phyloP scores from a whole-genome alignment of 2,888 invertebrate species.

The Phyto melanocephala region DNA sequence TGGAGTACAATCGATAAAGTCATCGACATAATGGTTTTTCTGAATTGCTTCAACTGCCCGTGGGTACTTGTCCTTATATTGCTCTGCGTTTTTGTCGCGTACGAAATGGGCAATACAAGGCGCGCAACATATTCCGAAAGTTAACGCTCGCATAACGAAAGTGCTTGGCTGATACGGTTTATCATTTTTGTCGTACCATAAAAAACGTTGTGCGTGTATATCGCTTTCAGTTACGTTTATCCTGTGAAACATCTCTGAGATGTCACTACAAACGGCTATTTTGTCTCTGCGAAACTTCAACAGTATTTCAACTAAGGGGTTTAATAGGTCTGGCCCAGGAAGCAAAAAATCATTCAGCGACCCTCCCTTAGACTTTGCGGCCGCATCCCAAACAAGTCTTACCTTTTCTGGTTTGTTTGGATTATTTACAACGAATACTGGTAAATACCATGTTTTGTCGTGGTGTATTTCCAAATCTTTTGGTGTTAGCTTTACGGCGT shows the following conservation, averaged over 20 bases:
- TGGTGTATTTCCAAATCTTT: background rate
- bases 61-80: conserved; percentile 48
- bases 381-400: conserved; percentile 72
- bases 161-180: background rate
- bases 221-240: conserved; percentile 42
- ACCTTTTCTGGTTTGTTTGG: conserved; percentile 67
- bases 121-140: conserved; percentile 40
- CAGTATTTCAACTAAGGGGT: conserved; percentile 61
- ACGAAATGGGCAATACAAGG: conserved; percentile 54
- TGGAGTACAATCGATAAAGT: conserved; percentile 36
- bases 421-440: conserved; percentile 38
- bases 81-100: conserved; percentile 17
- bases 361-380: conserved; percentile 68
- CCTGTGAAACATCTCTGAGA: conserved; percentile 63
- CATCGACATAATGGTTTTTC: conserved; percentile 67
- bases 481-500: conserved; percentile 39
- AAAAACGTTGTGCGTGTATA: conserved; percentile 58
- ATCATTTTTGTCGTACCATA: conserved; percentile 51
- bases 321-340: conserved; percentile 46
- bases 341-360: conserved; percentile 68
- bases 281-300: conserved; percentile 58
- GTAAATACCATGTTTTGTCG: too few species aligned
- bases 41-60: conserved; percentile 66
- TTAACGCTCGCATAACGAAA: conserved; percentile 53
- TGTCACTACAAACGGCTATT: conserved; percentile 58